A percentile compares a stretch with the other conserved stretches of the same genome.
These are phyloP conservation scores for Tetheella fluctuosa DNA, from an alignment of 2,888 invertebrate species.

Conservation along the genomic window DNA sequence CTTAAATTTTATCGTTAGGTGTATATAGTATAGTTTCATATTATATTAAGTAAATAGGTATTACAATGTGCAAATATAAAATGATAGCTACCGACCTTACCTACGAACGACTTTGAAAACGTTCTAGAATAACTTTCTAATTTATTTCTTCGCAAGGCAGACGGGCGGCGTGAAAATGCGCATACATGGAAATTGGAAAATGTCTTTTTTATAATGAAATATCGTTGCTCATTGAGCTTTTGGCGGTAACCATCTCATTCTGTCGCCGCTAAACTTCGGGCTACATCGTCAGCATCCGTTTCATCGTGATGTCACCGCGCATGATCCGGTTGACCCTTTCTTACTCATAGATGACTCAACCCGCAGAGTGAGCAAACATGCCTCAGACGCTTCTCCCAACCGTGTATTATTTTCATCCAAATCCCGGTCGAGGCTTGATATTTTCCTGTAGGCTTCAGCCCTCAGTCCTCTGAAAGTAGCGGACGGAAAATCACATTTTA, in stretches of 20 bases:
- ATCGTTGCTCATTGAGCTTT: constrained; percentile 77
- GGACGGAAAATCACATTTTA: constrained; percentile 44
- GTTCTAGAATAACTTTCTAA: constrained; percentile 15
- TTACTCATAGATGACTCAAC: constrained; percentile 62
- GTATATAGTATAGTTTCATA: too few species aligned
- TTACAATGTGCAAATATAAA: too few species aligned
- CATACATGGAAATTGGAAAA: constrained; percentile 56
- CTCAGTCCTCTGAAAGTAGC: constrained; percentile 69
- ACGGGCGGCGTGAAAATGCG: constrained; percentile 36
- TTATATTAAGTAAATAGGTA: too few species aligned
- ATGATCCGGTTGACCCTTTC: constrained; percentile 50
- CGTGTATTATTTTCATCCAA: constrained; percentile 60
- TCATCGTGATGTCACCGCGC: constrained; percentile 27
- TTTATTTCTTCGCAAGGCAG: constrained; percentile 27
- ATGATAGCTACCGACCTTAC: too few species aligned
- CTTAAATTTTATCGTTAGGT: too few species aligned
- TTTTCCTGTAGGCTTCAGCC: constrained; percentile 78
- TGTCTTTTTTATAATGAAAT: constrained; percentile 70
- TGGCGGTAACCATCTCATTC: constrained; percentile 55
- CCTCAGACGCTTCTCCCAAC: constrained; percentile 35
- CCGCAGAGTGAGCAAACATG: constrained; percentile 53
- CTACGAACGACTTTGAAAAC: neutral
- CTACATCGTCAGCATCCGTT: constrained; percentile 48
- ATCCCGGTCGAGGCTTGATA: constrained; percentile 77
- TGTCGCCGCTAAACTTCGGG: constrained; percentile 50